A percentile compares a stretch with the other conserved stretches of the same genome.
Evolutionary conservation across 2,113 vertebrate species (phyloP).

Genomic region (Tympanuchus pallidicinctus): DNA sequence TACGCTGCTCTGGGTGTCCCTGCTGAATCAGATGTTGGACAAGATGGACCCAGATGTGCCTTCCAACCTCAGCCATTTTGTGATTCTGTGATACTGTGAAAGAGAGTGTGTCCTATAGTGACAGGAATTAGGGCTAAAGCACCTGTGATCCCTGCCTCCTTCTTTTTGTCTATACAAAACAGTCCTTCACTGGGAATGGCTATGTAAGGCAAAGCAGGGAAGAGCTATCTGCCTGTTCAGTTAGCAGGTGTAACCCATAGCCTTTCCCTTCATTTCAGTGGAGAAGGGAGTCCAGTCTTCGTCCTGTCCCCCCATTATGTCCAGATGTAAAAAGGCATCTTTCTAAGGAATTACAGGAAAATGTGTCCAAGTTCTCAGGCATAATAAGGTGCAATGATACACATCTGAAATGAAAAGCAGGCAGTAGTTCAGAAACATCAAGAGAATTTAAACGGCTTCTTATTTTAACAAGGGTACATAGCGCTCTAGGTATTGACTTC

Average conservation of each 20-base stretch:
- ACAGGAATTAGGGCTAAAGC: background rate
- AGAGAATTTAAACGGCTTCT: background rate
- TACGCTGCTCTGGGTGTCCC: background rate
- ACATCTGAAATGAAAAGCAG: background rate
- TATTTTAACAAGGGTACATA: background rate
- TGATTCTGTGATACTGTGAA: background rate
- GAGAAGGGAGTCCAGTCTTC: background rate
- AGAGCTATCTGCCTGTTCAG: rapidly evolving
- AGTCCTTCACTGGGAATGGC: background rate
- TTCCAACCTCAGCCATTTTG: background rate
- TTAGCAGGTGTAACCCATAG: background rate
- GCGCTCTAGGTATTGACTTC: background rate
- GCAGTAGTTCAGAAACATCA: background rate
- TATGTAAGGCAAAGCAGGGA: background rate
- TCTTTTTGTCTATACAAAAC: background rate
- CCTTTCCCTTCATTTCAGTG: background rate
- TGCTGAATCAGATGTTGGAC: too few relatives aligned
- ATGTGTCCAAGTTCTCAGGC: background rate
- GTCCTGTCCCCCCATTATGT: background rate
- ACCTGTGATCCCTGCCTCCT: background rate
- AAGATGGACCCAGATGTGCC: background rate
- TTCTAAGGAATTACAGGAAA: background rate
- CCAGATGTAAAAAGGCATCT: background rate
- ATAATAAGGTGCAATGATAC: background rate
- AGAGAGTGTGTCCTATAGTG: background rate